Evolutionary conservation across 2,888 invertebrate genomes (phyloP).

Genomic region (Marronus borbonicus): DNA sequence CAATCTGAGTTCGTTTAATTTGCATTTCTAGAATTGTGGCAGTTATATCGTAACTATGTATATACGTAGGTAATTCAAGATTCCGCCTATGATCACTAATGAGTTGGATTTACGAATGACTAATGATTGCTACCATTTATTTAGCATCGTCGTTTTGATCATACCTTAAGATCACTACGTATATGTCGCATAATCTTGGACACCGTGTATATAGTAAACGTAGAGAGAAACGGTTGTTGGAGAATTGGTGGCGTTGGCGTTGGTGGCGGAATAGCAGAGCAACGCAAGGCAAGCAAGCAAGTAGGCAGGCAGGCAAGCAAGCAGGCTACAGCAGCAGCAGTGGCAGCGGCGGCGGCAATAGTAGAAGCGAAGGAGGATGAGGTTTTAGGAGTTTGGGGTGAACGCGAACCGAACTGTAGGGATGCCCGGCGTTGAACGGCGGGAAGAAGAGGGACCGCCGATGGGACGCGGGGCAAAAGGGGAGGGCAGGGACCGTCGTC

Average conservation of each 20-base stretch:
- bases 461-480: constrained; percentile 22
- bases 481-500: constrained; percentile 50
- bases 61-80: too few species aligned
- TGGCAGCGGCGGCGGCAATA: constrained; percentile 47
- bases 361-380: constrained; percentile 47
- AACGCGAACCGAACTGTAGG: constrained; percentile 48
- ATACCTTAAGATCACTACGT: neutral
- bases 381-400: constrained; percentile 51
- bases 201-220: constrained; percentile 15
- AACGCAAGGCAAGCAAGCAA: constrained; percentile 39
- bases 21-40: too few species aligned
- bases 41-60: too few species aligned
- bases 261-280: constrained; percentile 45
- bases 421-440: constrained; percentile 45
- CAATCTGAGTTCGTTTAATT: too few species aligned
- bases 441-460: constrained; percentile 13
- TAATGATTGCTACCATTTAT: neutral
- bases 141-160: constrained; percentile 22
- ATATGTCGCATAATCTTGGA: too few species aligned
- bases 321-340: constrained; percentile 24
- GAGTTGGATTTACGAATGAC: too few species aligned
- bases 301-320: constrained; percentile 40
- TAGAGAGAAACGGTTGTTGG: constrained; percentile 44
- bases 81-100: too few species aligned
- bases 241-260: constrained; percentile 46